Base-by-base conservation (phyloP, 1,140 invertebrate genomes). In the Eulimnadia texana region DNA sequence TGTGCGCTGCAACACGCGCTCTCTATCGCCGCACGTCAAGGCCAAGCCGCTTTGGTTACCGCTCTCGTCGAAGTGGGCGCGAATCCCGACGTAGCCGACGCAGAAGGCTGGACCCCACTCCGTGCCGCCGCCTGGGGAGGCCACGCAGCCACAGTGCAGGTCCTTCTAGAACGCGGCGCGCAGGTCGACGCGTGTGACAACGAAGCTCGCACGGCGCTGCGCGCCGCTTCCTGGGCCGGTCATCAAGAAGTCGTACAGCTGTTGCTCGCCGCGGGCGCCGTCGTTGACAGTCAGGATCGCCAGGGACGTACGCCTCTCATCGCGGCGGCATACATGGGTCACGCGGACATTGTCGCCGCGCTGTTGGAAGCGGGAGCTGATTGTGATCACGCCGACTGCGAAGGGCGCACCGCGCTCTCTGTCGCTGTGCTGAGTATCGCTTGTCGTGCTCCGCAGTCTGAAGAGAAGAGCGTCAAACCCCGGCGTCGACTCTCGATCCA, bases 201-300 rank as follows among this genome's bases (percentile, higher is more conserved):
- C 50, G 89, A 93, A 70, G 86, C 88, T 22, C 79, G 92, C 64
- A 95, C 91, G 1, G 89, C 91, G 0, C 75, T 95, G n/a, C 76
- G 86, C 65, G 86, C 86, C 10, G 88, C 90, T 23, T 89, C 90
- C 29, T 93, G 90, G 90, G 90, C 88, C 62, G 91, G 92, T 19
- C 91, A 95, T 69, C 88, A 75, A 23, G 75, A 86, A 79, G 86
- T 94, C 1, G 91, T 95, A 1, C 83, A 86, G 57, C 76, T 86
- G 23, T 73, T 95, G 20, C 76, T 95, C 10, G 79, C 83, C 52
- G 82, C 85, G 63, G 88, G 88, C 0, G 90, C 88, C 1, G 78
- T 82, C 67, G 85, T 90, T 0, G 87, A 95, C 71, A 84, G 81
- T 60, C 84, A 86, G 1, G 90, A 93, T 72, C 82, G 82, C 50